Evolutionary conservation across 2,888 invertebrate genomes (phyloP), one percentile per base, ranked within the genome.

Genomic region (Diplolepis rosae): DNA sequence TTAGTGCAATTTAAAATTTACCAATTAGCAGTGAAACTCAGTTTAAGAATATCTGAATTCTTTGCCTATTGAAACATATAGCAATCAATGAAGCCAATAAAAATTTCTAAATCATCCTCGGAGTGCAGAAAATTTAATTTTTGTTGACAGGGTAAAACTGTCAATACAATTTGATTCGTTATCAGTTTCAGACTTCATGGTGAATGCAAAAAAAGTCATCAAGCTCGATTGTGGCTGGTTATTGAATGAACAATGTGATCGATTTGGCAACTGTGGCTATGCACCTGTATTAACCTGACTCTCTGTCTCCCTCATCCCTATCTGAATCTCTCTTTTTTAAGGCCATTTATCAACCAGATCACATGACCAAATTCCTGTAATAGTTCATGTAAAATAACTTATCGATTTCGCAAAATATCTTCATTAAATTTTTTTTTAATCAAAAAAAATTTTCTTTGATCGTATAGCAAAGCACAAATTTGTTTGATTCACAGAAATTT

Each of bases 191-290:
- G 27, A 27, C 6, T 52, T 52, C 2, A 28, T n/a, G 27, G 28
- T n/a, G 1, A 7, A n/a, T 3, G 2, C 15, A 27, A 4, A n/a
- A 11, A 42, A 54, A 54, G 30, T 7, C 27, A 42, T 15, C 11
- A 39, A 68, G 35, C 27, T 68, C 13, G 32, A n/a, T 30, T 65
- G 52, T 24, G 24, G 52, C 32, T 56, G 39, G 48, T 30, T 35
- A 24, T 45, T 42, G 45, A 30, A n/a, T 61, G 39, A 27, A 69
- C 18, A 13, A 69, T 45, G 30, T 61, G 28, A 45, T 69, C 66
- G 68, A 73, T 73, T 77, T 77, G 72, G 77, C 77, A 77, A 77
- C 77, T 50, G 61, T 56, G 75, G 56, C 30, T 52, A 18, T 75
- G 65, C 77, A 77, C 77, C 77, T 76, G 77, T 71, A 67, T 18